These are phyloP conservation scores for Nannospalax galili DNA, from an alignment of 2,113 vertebrate species.

Conservation along the genomic window DNA sequence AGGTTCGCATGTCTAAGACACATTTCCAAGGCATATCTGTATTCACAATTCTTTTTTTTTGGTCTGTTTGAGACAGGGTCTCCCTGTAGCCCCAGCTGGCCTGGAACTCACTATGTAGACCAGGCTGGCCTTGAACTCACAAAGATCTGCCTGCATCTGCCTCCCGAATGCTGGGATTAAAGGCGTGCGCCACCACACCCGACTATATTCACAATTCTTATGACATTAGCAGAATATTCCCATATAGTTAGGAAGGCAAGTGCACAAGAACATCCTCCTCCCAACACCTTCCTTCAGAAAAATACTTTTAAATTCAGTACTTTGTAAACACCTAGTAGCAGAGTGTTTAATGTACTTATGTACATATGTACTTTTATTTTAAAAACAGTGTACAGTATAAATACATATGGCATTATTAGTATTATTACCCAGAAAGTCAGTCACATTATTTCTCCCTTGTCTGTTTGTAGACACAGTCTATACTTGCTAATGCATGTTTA, in stretches of 20 bases:
- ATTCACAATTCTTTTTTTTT: too few relatives aligned
- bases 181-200: too few relatives aligned
- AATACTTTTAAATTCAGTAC: background rate
- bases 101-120: too few relatives aligned
- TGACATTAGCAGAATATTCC: background rate
- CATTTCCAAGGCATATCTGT: background rate
- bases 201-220: background rate
- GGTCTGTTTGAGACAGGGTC: too few relatives aligned
- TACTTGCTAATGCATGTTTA: background rate
- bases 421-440: background rate
- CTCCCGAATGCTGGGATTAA: too few relatives aligned
- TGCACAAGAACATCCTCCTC: background rate
- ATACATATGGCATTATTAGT: background rate
- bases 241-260: background rate
- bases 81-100: too few relatives aligned
- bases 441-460: background rate
- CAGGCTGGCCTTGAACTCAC: too few relatives aligned
- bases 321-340: background rate
- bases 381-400: background rate
- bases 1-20: background rate
- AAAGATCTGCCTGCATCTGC: too few relatives aligned
- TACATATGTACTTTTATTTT: background rate
- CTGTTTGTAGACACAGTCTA: background rate
- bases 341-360: background rate
- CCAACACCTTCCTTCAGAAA: background rate